A percentile compares a stretch with the other conserved stretches of the same genome.
Conservation (phyloP, 2,888 invertebrate genomes). For the Magallana nippona region DNA sequence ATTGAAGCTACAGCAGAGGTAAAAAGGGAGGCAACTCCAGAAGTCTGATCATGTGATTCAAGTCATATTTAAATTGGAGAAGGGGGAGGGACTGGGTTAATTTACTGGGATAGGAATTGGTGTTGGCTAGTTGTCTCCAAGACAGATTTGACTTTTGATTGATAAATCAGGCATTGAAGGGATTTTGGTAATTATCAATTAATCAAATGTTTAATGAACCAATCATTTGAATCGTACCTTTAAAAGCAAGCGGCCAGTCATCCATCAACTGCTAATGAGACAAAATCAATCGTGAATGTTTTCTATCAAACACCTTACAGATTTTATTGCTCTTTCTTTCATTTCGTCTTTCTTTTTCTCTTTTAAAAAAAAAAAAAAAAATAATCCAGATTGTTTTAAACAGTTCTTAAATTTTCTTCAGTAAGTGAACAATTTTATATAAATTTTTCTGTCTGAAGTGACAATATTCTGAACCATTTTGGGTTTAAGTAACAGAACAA, state of each 20-base stretch:
- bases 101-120: background rate
- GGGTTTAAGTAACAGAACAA: too few relatives aligned
- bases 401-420: too few relatives aligned
- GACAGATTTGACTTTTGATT: conserved; percentile 28
- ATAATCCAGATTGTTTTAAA: too few relatives aligned
- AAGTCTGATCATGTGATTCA: conserved; percentile 2
- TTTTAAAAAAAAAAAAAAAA: too few relatives aligned
- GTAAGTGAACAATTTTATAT: too few relatives aligned
- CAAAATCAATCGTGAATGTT: conserved; percentile 32
- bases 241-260: conserved; percentile 17
- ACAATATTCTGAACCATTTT: too few relatives aligned
- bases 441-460: too few relatives aligned
- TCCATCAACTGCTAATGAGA: conserved; percentile 29
- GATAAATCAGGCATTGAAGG: conserved; percentile 27
- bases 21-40: conserved; percentile 46
- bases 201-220: conserved; percentile 35
- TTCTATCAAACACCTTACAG: conserved; percentile 2
- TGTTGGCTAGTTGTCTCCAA: background rate
- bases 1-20: conserved; percentile 80
- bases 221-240: conserved; percentile 12
- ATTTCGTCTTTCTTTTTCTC: too few relatives aligned
- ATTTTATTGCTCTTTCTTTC: background rate
- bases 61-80: background rate
- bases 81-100: background rate
- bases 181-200: conserved; percentile 31